These are phyloP conservation scores for Sebastolobus altivelis DNA, from an alignment of 2,797 vertebrate species.

Conservation along the genomic window DNA sequence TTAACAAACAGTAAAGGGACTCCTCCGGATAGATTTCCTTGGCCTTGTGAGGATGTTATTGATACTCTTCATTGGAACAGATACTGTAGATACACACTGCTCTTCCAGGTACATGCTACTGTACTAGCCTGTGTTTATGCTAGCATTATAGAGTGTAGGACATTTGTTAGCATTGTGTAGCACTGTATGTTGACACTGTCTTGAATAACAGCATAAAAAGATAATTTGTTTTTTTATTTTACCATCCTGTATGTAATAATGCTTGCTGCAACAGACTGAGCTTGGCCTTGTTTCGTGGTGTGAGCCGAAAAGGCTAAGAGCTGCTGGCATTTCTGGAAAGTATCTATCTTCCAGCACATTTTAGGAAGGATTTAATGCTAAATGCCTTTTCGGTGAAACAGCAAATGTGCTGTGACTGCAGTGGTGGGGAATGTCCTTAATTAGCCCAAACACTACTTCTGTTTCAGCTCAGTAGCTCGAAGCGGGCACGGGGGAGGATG, in stretches of 20 bases:
- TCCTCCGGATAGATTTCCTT: not conserved
- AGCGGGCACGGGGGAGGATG: slow-evolving; percentile 32
- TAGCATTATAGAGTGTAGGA: not conserved
- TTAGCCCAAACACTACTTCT: slow-evolving; percentile 69
- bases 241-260: not conserved
- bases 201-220: not conserved
- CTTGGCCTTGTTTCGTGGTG: slow-evolving; percentile 19
- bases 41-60: not conserved
- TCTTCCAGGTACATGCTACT: not conserved
- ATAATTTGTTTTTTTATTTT: slow-evolving; percentile 9
- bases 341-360: slow-evolving; percentile 44
- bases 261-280: slow-evolving; percentile 12
- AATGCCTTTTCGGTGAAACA: slow-evolving; percentile 57
- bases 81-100: not conserved
- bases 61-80: not conserved
- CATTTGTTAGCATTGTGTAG: not conserved
- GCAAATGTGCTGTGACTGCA: slow-evolving; percentile 48
- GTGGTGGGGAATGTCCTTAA: slow-evolving; percentile 64
- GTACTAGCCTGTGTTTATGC: not conserved
- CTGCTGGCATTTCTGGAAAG: slow-evolving; percentile 29
- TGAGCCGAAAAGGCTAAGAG: slow-evolving; percentile 23
- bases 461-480: slow-evolving; percentile 66
- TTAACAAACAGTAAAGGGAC: not conserved
- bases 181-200: not conserved
- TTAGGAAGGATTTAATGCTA: slow-evolving; percentile 47